phyloP scores from a whole-genome alignment of 2,113 vertebrate species.

The Neogale vison region DNA sequence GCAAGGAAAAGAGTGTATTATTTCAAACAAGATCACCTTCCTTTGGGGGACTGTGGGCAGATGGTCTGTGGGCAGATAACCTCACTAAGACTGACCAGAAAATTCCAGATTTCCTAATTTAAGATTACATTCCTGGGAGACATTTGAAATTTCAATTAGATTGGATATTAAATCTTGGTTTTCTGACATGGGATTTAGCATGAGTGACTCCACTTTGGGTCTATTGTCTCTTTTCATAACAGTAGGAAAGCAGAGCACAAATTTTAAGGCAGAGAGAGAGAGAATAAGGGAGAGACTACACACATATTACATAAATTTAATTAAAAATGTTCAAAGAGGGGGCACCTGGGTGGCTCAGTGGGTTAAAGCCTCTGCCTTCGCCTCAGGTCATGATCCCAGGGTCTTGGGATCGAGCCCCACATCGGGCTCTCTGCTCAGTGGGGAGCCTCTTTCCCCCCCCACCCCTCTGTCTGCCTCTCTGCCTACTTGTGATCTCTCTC shows the following conservation, averaged over 20 bases:
- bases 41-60: background rate
- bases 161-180: background rate
- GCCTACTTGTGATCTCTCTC: no score
- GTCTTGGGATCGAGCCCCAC: no score
- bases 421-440: no score
- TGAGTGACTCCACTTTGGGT: background rate
- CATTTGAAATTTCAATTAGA: background rate
- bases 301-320: background rate
- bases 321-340: background rate
- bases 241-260: background rate
- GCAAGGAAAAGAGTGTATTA: background rate
- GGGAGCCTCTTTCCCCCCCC: no score
- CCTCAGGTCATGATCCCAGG: no score
- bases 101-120: background rate
- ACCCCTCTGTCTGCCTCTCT: no score
- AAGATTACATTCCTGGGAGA: background rate
- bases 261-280: background rate
- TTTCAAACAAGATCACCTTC: background rate
- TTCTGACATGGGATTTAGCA: background rate
- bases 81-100: background rate
- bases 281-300: background rate
- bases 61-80: background rate
- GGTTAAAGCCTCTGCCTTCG: no score
- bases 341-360: no score
- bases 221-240: background rate